Evolutionary conservation across 2,797 vertebrate species (phyloP).

Genomic region (Erethizon dorsatum): DNA sequence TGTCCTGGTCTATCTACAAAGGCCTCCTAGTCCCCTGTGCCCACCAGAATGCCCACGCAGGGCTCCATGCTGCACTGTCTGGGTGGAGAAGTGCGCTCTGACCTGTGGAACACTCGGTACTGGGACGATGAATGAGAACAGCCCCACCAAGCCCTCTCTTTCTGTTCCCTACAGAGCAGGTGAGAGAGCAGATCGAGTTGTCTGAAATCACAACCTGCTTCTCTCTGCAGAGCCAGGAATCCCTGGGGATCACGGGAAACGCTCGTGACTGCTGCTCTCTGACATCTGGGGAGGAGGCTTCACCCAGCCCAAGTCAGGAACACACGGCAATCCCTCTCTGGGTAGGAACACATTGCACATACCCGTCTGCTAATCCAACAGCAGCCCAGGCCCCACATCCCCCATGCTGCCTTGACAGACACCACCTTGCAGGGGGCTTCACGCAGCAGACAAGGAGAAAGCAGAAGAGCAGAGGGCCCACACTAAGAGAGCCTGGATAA

Average conservation of each 20-base stretch:
- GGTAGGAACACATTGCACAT: not conserved
- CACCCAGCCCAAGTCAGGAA: not conserved
- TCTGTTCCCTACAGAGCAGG: not conserved
- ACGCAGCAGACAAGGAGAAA: fast-evolving
- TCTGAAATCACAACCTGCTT: not conserved
- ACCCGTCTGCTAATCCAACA: fast-evolving
- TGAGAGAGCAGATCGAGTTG: fast-evolving
- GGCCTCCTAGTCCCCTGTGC: not conserved
- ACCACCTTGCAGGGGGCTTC: fast-evolving
- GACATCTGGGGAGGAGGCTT: not conserved
- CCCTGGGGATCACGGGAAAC: fast-evolving
- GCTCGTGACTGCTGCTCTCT: fast-evolving
- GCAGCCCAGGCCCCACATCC: fast-evolving
- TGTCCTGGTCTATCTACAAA: not conserved
- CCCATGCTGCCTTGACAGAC: not conserved
- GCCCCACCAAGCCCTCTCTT: not conserved
- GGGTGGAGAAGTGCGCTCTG: not conserved
- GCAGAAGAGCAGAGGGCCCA: not conserved
- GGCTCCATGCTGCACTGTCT: fast-evolving
- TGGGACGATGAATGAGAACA: not conserved
- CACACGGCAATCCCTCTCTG: not conserved
- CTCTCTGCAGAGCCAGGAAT: not conserved
- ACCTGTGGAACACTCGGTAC: not conserved
- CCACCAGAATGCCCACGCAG: fast-evolving
- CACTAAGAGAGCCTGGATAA: fast-evolving